phyloP scores from a whole-genome alignment of 2,797 vertebrate genomes.

The Coranthus polyacanthus region DNA sequence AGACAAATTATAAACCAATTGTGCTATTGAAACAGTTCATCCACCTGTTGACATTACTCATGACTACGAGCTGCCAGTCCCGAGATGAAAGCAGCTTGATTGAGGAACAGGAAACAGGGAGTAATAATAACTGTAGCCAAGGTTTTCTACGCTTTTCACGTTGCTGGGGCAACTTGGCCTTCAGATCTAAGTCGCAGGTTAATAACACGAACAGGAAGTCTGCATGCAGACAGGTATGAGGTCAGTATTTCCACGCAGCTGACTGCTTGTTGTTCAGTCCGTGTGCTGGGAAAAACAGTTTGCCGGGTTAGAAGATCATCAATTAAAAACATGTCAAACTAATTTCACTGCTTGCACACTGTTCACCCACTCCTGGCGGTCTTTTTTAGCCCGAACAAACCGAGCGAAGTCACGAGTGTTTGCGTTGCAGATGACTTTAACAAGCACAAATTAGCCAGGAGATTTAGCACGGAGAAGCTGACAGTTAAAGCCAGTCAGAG shows the following conservation, averaged over 20 bases:
- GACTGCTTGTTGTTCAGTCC: constrained; percentile 44
- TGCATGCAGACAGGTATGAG: constrained; percentile 66
- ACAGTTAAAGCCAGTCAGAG: constrained; percentile 15
- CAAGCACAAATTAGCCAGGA: constrained; percentile 26
- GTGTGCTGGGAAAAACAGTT: constrained; percentile 32
- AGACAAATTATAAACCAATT: neutral
- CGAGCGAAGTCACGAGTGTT: constrained; percentile 39
- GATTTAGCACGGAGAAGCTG: constrained; percentile 12
- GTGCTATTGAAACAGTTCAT: neutral
- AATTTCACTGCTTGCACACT: neutral
- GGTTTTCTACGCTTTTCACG: constrained; percentile 32
- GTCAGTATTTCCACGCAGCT: constrained; percentile 70
- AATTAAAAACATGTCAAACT: neutral
- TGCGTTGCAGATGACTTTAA: constrained; percentile 48
- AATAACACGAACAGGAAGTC: constrained; percentile 58
- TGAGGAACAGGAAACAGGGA: constrained; percentile 66
- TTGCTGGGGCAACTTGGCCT: constrained; percentile 42
- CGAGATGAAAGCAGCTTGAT: constrained; percentile 56
- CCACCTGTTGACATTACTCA: constrained; percentile 49
- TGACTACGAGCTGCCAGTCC: constrained; percentile 29
- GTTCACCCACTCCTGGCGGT: neutral
- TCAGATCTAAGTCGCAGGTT: constrained; percentile 51
- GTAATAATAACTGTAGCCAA: constrained; percentile 28
- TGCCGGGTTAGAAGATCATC: constrained; percentile 4
- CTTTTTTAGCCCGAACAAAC: constrained; percentile 1